Conservation (phyloP, 2,113 vertebrate species). For the Marcusenius ussheri region DNA sequence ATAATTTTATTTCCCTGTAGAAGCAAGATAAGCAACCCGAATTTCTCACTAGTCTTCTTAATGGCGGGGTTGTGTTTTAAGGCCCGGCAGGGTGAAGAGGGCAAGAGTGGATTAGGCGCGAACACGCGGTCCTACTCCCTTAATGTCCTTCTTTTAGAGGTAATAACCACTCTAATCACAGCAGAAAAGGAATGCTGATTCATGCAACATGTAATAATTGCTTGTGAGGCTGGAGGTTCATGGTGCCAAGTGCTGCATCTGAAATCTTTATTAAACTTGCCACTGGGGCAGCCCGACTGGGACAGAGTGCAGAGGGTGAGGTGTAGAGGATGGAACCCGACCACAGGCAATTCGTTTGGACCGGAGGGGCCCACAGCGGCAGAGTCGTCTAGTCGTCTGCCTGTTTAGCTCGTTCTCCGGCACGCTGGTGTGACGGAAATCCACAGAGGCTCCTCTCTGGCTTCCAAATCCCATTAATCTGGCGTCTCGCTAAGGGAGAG, state of each 20-base stretch:
- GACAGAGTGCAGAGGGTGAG: not conserved
- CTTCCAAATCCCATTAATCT: not conserved
- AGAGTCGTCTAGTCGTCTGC: not conserved
- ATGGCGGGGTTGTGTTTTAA: not conserved
- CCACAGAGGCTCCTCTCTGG: not conserved
- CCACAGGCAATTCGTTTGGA: not conserved
- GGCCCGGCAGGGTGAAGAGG: not conserved
- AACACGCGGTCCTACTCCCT: not conserved
- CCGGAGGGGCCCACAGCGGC: not conserved
- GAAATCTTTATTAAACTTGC: constrained; percentile 5
- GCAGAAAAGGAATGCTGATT: not conserved
- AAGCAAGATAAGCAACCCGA: not conserved
- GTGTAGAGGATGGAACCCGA: not conserved
- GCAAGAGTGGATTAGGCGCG: not conserved
- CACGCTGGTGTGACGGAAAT: not conserved
- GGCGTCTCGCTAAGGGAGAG: not conserved
- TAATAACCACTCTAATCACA: not conserved
- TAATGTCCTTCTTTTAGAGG: not conserved
- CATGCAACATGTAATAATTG: not conserved
- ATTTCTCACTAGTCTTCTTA: not conserved
- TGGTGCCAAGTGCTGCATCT: not conserved
- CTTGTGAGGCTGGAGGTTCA: not conserved
- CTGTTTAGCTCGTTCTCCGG: not conserved
- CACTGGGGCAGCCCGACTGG: not conserved
- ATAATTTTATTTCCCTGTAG: not conserved